Percentiles rank a stretch among this genome's conserved stretches.
Conservation (phyloP, 1,140 invertebrate species). For the Eulimnadia texana region DNA sequence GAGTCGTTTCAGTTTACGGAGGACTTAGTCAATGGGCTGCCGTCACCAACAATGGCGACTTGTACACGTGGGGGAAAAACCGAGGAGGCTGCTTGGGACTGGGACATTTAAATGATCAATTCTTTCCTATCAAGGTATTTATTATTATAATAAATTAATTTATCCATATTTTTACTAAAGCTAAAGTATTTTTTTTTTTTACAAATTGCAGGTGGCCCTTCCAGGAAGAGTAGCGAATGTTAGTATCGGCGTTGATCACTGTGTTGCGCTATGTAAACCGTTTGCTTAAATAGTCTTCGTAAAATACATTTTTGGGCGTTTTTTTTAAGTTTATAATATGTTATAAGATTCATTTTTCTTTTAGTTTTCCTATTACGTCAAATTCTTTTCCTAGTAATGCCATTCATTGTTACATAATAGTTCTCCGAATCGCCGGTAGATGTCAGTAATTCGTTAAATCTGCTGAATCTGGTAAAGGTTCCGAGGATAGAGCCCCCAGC, state of each 20-base stretch:
- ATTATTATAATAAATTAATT: conserved; percentile 12
- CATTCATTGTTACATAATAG: too few species aligned
- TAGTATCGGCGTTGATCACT: conserved; percentile 71
- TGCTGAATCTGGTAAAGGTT: too few species aligned
- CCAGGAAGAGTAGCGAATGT: conserved; percentile 56
- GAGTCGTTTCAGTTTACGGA: conserved; percentile 48
- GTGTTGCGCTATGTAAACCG: conserved; percentile 55
- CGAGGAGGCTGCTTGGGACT: conserved; percentile 65
- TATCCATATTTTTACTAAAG: conserved; percentile 1
- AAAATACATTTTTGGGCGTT: too few species aligned
- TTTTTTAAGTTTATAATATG: not conserved
- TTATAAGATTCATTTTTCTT: too few species aligned
- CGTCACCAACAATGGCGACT: conserved; percentile 57
- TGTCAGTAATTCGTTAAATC: too few species aligned
- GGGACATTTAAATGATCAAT: conserved; percentile 60
- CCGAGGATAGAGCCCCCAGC: too few species aligned
- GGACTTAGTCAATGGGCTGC: conserved; percentile 68
- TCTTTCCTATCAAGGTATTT: conserved; percentile 67
- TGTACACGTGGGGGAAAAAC: conserved; percentile 85
- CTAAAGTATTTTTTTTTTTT: conserved; percentile 13
- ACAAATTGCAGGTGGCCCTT: conserved; percentile 41
- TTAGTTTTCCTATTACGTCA: too few species aligned
- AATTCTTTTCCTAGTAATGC: too few species aligned
- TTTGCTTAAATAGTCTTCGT: conserved; percentile 32
- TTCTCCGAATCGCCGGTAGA: too few species aligned